Base-by-base conservation (phyloP, 2,888 invertebrate species). In the Cerastis rubricosa region DNA sequence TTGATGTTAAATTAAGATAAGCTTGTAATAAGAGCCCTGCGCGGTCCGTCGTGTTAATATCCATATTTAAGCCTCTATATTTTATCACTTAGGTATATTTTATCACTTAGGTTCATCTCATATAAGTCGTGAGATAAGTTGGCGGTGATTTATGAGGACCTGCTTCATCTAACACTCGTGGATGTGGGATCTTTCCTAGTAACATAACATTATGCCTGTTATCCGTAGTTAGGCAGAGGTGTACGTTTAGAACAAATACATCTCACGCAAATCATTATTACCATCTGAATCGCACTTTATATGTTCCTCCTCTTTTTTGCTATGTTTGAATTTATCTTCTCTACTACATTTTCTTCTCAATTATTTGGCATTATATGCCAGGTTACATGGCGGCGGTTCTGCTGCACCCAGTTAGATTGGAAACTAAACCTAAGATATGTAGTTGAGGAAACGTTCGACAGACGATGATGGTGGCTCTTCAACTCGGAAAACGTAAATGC, bases 1-100 rank as follows among this genome's bases (percentile, higher is more conserved):
- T 92, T 86, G 88, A 88, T 88, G 76, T 85, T 84, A 87, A 86
- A 88, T 88, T 85, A 80, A 88, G 92, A 92, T 92, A 86, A 88
- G 87, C 85, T 83, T 81, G 75, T 80, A 87, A 85, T 81, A 81
- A 79, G 76, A 72, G 78, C 80, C 74, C 74, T 79, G 69, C 78
- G 83, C 83, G 71, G 80, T 59, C 70, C 75, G 81, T 74, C 81
- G 86, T 77, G 86, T 86, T 87, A 85, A 85, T 84, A 85, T 85
- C 86, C 83, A 80, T 88, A 83, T 83, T 87, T 85, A 86, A 76
- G 79, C 76, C 78, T 74, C 47, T 45, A 80, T 83, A 78, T 77
- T 81, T 83, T 86, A 87, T 88, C 85, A 84, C 78, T 81, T 49
- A 80, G 40, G 12, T 22, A 51, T 51, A 54, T 54, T 54, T 54